Base-by-base conservation (phyloP, 2,113 vertebrate genomes). In the Lophotis ruficrista region DNA sequence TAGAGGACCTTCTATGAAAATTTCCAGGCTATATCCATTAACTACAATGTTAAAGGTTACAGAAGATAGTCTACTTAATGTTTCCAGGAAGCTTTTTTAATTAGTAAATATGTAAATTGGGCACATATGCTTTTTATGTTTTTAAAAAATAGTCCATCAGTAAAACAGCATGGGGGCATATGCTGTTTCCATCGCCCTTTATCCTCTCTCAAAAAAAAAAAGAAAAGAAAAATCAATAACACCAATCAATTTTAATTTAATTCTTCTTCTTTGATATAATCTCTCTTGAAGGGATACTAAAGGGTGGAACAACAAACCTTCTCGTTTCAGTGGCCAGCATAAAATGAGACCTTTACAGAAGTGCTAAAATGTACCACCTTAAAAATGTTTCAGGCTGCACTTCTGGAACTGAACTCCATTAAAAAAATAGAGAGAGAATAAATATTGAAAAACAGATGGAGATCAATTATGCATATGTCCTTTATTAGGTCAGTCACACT, bases 41-140 rank as follows among this genome's bases (percentile, higher is more conserved):
- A 97, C 97, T 96, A 96, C 83, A 94, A 97, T 98, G 98, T 98
- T 98, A 98, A 98, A 98, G 98, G 98, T 98, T 98, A 98, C 57
- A 95, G 89, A 97, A 98, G 97, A 98, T 96, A 98, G 97, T 98
- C 98, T 98, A 98, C 95, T 97, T 98, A 98, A 98, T 97, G 98
- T 97, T 98, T 98, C 97, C 97, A 97, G 94, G 96, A 98, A 98
- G 97, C 94, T 97, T 97, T 98, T 98, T 98, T 98, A 98, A 98
- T 98, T 98, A 98, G 98, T 98, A 98, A 98, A 98, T 98, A 98
- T 98, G 98, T 97, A 98, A 98, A 98, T 98, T 89, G 83, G 84
- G 89, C 94, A 97, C 89, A 98, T 96, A 98, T 81, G 96, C 92
- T 96, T 97, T 96, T 97, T 72, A 95, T 84, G 87, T 95, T 97